A percentile compares a stretch with the other conserved stretches of the same genome.
phyloP scores from a whole-genome alignment of 2,888 invertebrate genomes.

The Xanthostigma xanthostigma region DNA sequence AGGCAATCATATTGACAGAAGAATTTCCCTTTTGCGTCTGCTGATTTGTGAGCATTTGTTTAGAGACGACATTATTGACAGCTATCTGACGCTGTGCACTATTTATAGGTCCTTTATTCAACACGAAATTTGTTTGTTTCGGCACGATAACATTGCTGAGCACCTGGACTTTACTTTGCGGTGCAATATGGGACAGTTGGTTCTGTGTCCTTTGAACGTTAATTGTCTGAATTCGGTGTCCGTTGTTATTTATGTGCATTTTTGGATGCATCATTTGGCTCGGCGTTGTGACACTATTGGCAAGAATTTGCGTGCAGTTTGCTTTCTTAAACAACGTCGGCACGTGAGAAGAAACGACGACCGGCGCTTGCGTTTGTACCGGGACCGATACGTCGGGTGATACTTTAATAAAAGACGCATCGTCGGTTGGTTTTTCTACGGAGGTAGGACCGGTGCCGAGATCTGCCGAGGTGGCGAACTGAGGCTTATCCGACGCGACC shows the following conservation, averaged over 20 bases:
- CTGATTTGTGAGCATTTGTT: slow-evolving; percentile 2
- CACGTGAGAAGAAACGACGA: neutral
- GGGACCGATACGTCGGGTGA: neutral
- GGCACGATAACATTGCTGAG: slow-evolving; percentile 25
- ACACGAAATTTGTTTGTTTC: slow-evolving; percentile 14
- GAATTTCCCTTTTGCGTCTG: neutral
- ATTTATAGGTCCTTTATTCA: slow-evolving; percentile 12
- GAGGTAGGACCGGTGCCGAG: neutral
- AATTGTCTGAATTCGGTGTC: slow-evolving; percentile 4
- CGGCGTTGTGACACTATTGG: neutral
- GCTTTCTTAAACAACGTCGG: slow-evolving; percentile 2
- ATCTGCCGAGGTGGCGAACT: slow-evolving; percentile 1
- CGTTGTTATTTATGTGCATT: neutral
- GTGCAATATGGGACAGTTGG: slow-evolving; percentile 6
- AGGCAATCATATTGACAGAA: neutral
- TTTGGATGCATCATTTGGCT: neutral
- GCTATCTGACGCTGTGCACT: neutral
- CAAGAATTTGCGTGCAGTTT: neutral
- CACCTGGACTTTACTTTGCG: slow-evolving; percentile 26
- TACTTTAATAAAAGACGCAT: too few species aligned
- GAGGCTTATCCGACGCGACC: slow-evolving; percentile 1
- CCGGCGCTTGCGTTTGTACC: neutral
- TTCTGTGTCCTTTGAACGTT: slow-evolving; percentile 3
- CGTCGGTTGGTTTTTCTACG: too few species aligned
- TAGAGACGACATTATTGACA: neutral